Evolutionary conservation across 2,797 vertebrate genomes (phyloP).

Genomic region (Furcifer pardalis): DNA sequence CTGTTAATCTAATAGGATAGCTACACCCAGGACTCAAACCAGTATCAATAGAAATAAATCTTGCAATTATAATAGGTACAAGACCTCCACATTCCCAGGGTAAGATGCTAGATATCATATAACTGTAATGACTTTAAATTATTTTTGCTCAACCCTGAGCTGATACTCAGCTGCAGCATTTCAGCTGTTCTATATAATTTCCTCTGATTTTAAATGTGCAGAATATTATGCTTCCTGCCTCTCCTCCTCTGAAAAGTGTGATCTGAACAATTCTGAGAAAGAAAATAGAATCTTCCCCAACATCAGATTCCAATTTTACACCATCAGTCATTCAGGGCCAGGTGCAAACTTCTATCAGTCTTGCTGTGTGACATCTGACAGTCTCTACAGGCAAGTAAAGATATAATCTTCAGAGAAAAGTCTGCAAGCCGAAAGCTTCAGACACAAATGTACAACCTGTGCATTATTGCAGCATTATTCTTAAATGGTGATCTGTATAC

Average conservation of each 20-base stretch:
- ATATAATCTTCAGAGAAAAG: background rate
- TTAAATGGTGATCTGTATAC: background rate
- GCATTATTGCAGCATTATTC: background rate
- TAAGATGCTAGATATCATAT: background rate
- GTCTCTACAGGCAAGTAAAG: background rate
- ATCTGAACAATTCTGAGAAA: background rate
- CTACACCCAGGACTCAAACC: background rate
- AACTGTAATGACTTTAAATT: slow-evolving; percentile 9
- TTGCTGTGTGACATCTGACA: background rate
- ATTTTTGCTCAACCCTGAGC: background rate
- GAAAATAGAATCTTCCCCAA: background rate
- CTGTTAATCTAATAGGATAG: background rate
- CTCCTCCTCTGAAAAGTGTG: background rate
- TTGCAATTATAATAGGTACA: background rate
- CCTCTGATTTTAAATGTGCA: background rate
- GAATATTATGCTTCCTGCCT: background rate
- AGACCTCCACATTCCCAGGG: background rate
- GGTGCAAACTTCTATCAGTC: background rate
- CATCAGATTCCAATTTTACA: background rate
- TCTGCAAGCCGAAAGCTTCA: background rate
- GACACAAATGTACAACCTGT: background rate
- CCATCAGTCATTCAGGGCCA: background rate
- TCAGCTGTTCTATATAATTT: background rate
- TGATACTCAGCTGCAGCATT: background rate
- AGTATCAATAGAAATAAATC: slow-evolving; percentile 9